These are phyloP conservation scores for Leptobrachium leishanense DNA, from an alignment of 2,113 vertebrate species.

Conservation along the genomic window DNA sequence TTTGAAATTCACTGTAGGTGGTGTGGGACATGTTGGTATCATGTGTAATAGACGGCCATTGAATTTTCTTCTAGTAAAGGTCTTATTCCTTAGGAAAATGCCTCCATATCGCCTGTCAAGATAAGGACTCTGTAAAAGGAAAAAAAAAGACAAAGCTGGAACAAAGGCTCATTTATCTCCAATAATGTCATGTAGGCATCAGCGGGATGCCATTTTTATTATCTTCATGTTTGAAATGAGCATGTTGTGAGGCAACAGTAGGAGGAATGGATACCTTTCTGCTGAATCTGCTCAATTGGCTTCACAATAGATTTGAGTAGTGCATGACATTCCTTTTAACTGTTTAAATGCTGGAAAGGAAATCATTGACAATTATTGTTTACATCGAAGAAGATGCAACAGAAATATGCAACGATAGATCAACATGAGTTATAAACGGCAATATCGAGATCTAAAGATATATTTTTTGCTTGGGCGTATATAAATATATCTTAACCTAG, in stretches of 20 bases:
- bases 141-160: neutral
- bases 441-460: too few relatives aligned
- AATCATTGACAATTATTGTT: too few relatives aligned
- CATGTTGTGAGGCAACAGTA: neutral
- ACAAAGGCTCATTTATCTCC: constrained; percentile 20
- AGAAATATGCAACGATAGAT: too few relatives aligned
- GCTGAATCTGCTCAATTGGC: neutral
- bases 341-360: too few relatives aligned
- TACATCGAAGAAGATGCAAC: too few relatives aligned
- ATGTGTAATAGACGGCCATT: neutral
- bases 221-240: constrained; percentile 3
- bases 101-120: constrained; percentile 26
- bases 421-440: too few relatives aligned
- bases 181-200: constrained; percentile 4
- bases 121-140: constrained; percentile 13
- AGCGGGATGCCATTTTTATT: constrained; percentile 16
- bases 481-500: too few relatives aligned
- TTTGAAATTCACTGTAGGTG: constrained; percentile 12
- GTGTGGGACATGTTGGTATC: accelerated
- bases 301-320: neutral
- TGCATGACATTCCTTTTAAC: too few relatives aligned
- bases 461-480: too few relatives aligned
- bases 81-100: constrained; percentile 25
- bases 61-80: constrained; percentile 10
- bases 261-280: neutral